phyloP scores from a whole-genome alignment of 2,113 vertebrate genomes.

The Oenanthe melanoleuca region DNA sequence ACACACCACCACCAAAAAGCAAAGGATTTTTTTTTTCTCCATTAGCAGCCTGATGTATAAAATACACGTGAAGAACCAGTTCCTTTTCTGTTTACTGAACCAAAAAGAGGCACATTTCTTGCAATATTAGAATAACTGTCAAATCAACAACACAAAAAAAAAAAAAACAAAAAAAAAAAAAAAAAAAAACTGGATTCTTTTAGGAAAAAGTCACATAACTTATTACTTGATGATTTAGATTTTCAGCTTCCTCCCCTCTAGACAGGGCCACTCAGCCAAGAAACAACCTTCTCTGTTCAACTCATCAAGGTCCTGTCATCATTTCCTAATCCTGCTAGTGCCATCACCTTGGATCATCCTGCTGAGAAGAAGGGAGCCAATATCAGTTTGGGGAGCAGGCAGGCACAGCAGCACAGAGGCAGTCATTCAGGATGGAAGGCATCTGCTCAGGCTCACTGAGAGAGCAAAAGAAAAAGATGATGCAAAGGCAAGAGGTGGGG shows the following conservation, averaged over 20 bases:
- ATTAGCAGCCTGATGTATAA: slow-evolving; percentile 29
- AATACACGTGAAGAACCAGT: slow-evolving; percentile 33
- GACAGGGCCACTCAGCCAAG: slow-evolving; percentile 39
- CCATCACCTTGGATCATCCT: neutral
- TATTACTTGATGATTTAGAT: slow-evolving; percentile 64
- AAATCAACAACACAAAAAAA: slow-evolving; percentile 64
- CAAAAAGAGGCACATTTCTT: slow-evolving; percentile 60
- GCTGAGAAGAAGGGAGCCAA: neutral
- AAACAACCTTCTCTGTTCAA: slow-evolving; percentile 55
- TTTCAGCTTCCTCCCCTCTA: slow-evolving; percentile 35
- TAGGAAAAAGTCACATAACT: slow-evolving; percentile 32
- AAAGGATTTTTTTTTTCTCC: slow-evolving; percentile 57
- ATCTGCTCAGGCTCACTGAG: slow-evolving; percentile 17
- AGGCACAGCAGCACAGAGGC: neutral
- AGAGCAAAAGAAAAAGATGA: slow-evolving; percentile 52
- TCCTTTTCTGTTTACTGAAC: slow-evolving; percentile 61
- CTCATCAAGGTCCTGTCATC: slow-evolving; percentile 30
- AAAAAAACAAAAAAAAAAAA: slow-evolving; percentile 43
- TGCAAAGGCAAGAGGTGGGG: slow-evolving; percentile 67
- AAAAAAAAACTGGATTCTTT: slow-evolving; percentile 4
- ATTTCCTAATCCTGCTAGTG: slow-evolving; percentile 35
- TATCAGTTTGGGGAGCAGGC: neutral
- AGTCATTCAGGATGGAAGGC: neutral
- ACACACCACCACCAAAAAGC: neutral
- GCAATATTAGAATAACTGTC: slow-evolving; percentile 64